These are phyloP conservation scores for Aplochiton taeniatus DNA, from an alignment of 2,797 vertebrate species.

Conservation along the genomic window DNA sequence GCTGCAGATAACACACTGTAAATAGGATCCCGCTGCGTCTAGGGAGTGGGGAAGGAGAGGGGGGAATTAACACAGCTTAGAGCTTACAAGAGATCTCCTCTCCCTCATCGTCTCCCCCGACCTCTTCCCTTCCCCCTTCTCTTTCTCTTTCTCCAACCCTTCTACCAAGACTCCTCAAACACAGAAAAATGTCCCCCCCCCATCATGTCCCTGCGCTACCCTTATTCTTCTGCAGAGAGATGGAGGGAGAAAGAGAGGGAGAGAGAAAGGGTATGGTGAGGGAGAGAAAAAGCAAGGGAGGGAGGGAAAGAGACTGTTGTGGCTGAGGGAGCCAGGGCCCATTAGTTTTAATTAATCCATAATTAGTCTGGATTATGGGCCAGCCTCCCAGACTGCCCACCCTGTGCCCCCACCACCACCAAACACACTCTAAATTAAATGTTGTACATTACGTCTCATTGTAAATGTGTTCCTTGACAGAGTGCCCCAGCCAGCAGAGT, in stretches of 20 bases:
- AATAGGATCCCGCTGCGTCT: background rate
- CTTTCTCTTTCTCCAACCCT: background rate
- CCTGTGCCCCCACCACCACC: conserved; percentile 4
- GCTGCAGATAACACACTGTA: conserved; percentile 1
- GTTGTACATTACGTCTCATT: too few relatives aligned
- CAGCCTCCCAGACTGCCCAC: conserved; percentile 20
- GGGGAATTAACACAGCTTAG: conserved; percentile 9
- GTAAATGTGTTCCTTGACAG: background rate
- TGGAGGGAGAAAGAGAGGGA: background rate
- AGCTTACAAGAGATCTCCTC: conserved; percentile 11
- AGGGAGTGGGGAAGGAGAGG: conserved; percentile 5
- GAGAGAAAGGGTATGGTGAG: background rate
- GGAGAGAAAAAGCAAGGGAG: background rate
- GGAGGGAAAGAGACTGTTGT: conserved; percentile 6
- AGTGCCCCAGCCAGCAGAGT: conserved; percentile 9
- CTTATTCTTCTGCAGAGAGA: background rate
- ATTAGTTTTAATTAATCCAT: conserved; percentile 28
- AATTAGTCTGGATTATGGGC: conserved; percentile 22
- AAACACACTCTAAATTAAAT: background rate
- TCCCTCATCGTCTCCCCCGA: background rate
- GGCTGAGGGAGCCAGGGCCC: conserved; percentile 10
- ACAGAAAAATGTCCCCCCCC: too few relatives aligned
- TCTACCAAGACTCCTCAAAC: background rate
- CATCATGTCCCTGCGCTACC: too few relatives aligned
- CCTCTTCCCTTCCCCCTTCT: background rate